phyloP scores from a whole-genome alignment of 2,888 invertebrate species.

The Mycogona germanica region DNA sequence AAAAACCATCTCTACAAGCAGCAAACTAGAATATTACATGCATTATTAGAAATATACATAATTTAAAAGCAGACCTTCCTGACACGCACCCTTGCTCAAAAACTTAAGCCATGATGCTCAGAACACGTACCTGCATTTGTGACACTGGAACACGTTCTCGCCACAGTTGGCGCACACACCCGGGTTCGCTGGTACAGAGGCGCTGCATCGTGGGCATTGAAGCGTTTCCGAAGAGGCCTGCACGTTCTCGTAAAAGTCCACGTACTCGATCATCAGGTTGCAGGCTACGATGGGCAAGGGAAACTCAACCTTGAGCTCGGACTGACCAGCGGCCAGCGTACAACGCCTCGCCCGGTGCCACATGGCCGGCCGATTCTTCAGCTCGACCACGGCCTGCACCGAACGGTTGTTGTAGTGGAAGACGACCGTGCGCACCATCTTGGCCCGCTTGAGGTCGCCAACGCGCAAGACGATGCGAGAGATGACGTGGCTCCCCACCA shows the following conservation, averaged over 20 bases:
- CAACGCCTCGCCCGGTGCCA: slow-evolving; percentile 97
- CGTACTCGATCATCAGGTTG: slow-evolving; percentile 96
- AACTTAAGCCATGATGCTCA: too few species aligned
- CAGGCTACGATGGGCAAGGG: slow-evolving; percentile 94
- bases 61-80: too few species aligned
- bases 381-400: slow-evolving; percentile 92
- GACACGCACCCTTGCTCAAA: too few species aligned
- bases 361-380: slow-evolving; percentile 89
- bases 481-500: slow-evolving; percentile 89
- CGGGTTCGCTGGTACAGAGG: slow-evolving; percentile 92
- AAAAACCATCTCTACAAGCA: too few species aligned
- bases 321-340: slow-evolving; percentile 76
- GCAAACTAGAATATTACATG: too few species aligned
- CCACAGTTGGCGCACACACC: slow-evolving; percentile 96
- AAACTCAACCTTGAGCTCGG: slow-evolving; percentile 93
- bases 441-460: slow-evolving; percentile 87
- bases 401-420: slow-evolving; percentile 90
- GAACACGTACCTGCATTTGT: slow-evolving; percentile 81
- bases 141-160: slow-evolving; percentile 98
- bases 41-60: too few species aligned
- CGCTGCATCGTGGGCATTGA: slow-evolving; percentile 91
- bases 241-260: slow-evolving; percentile 93
- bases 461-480: slow-evolving; percentile 86
- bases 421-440: slow-evolving; percentile 93
- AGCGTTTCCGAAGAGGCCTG: slow-evolving; percentile 86